phyloP scores from a whole-genome alignment of 2,113 vertebrate genomes.

The Saccopteryx bilineata region DNA sequence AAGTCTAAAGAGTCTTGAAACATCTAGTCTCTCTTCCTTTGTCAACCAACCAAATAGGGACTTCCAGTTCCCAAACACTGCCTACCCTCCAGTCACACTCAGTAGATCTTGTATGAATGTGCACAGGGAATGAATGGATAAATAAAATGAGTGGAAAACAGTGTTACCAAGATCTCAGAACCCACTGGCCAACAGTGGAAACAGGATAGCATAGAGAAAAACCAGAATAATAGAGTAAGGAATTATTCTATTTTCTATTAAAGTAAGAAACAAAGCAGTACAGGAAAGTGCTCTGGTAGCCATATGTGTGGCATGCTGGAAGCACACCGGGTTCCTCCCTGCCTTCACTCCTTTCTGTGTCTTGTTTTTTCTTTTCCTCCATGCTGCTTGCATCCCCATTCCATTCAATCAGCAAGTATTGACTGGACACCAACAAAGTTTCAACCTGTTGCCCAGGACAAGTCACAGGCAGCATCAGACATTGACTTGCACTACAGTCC shows the following conservation, averaged over 20 bases:
- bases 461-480: too few relatives aligned
- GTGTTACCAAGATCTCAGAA: not conserved
- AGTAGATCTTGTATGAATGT: not conserved
- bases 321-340: not conserved
- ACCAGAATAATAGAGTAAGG: not conserved
- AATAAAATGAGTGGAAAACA: not conserved
- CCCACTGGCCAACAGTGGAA: not conserved
- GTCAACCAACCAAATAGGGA: not conserved
- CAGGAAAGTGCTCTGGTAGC: not conserved
- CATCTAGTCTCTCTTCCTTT: not conserved
- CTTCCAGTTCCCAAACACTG: not conserved
- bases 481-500: too few relatives aligned
- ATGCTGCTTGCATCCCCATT: not conserved
- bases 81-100: not conserved
- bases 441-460: too few relatives aligned
- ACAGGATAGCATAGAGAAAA: not conserved
- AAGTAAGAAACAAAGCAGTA: not conserved
- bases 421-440: not conserved
- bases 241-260: not conserved
- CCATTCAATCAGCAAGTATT: constrained; percentile 38
- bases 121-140: not conserved
- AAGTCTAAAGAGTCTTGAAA: not conserved
- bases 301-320: not conserved
- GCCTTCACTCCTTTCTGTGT: not conserved
- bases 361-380: not conserved